A percentile compares a stretch with the other conserved stretches of the same genome.
Evolutionary conservation across 1,140 invertebrate species (phyloP).

Genomic region (Venturia canescens): DNA sequence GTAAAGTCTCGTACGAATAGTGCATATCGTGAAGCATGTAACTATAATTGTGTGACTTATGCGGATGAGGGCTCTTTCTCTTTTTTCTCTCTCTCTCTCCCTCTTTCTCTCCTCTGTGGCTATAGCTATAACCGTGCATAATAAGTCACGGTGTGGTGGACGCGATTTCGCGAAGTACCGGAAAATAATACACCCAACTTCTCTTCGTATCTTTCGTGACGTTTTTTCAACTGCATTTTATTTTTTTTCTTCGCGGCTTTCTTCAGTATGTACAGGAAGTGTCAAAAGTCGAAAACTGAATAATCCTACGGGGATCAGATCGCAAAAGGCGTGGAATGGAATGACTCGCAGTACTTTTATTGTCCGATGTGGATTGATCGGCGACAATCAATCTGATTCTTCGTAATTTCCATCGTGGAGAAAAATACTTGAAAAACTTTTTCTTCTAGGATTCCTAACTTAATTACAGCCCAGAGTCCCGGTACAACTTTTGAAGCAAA

Average conservation of each 20-base stretch:
- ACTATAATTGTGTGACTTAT: slow-evolving; percentile 42
- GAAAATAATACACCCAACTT: slow-evolving; percentile 58
- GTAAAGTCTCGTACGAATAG: slow-evolving; percentile 35
- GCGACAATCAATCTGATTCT: too few relatives aligned
- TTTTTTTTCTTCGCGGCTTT: neutral
- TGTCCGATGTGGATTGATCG: too few relatives aligned
- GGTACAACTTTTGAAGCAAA: too few relatives aligned
- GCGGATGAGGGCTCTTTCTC: neutral
- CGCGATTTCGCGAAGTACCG: slow-evolving; percentile 63
- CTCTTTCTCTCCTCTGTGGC: neutral
- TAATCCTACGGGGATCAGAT: too few relatives aligned
- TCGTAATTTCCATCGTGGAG: too few relatives aligned
- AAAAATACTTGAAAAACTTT: too few relatives aligned
- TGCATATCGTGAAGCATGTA: neutral
- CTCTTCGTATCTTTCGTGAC: slow-evolving; percentile 33
- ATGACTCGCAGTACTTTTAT: too few relatives aligned
- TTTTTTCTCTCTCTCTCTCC: slow-evolving; percentile 1
- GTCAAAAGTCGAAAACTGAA: too few relatives aligned
- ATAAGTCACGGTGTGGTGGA: slow-evolving; percentile 53
- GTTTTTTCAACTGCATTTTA: slow-evolving; percentile 1
- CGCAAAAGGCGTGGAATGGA: too few relatives aligned
- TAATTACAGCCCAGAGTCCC: too few relatives aligned
- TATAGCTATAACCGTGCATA: slow-evolving; percentile 41
- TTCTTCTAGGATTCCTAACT: too few relatives aligned
- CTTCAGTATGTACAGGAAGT: slow-evolving; percentile 10